Percentiles rank a stretch among this genome's conserved stretches.
phyloP scores from a whole-genome alignment of 1,140 invertebrate species.

The Drosophila sulfurigaster region DNA sequence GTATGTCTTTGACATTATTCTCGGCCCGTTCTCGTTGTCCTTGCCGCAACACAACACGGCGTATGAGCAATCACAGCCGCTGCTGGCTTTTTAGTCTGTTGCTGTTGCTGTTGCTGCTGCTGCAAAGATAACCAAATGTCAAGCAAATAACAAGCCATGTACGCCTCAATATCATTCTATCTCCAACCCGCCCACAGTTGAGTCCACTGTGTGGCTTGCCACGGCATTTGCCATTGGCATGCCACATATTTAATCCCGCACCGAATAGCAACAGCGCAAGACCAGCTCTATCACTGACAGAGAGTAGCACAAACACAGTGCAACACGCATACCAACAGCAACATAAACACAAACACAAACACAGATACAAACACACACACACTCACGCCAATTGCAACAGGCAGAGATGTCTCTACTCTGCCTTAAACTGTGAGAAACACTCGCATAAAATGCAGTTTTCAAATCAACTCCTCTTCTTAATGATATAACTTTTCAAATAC shows the following conservation, averaged over 20 bases:
- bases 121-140: constrained; percentile 26
- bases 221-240: constrained; percentile 28
- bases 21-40: neutral
- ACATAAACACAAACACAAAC: constrained; percentile 23
- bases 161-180: neutral
- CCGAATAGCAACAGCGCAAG: constrained; percentile 6
- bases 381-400: neutral
- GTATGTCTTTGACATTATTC: constrained; percentile 26
- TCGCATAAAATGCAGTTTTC: neutral
- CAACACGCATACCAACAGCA: neutral
- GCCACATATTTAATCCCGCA: constrained; percentile 30
- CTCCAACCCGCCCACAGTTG: neutral
- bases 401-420: neutral
- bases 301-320: neutral
- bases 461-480: no score
- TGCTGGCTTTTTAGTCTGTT: neutral
- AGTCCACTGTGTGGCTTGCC: constrained; percentile 7
- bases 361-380: neutral
- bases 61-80: constrained; percentile 23
- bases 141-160: constrained; percentile 24
- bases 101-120: neutral
- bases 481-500: no score
- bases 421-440: neutral
- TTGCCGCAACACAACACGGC: constrained; percentile 19
- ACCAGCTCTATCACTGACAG: neutral